Conservation (phyloP, 2,113 vertebrate genomes). For the Butastur rufipennis region DNA sequence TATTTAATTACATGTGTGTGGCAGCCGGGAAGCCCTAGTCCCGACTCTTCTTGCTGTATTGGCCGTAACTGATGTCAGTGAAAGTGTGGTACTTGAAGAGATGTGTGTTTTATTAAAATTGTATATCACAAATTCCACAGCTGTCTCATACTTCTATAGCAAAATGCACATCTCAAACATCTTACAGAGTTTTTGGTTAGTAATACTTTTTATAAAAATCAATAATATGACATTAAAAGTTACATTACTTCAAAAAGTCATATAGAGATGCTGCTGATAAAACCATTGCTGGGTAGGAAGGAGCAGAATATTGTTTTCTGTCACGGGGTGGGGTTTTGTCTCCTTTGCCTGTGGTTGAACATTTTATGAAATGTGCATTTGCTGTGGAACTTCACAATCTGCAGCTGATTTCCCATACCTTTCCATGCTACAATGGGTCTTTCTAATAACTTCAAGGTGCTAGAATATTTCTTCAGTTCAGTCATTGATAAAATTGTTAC, state of each 20-base stretch:
- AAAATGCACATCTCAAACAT: neutral
- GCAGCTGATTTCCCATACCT: neutral
- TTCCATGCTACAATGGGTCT: neutral
- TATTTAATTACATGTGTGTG: neutral
- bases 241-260: neutral
- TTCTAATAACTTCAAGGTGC: neutral
- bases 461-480: neutral
- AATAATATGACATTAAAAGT: neutral
- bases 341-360: neutral
- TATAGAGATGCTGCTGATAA: neutral
- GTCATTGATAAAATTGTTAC: neutral
- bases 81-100: neutral
- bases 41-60: neutral
- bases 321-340: neutral
- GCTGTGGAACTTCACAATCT: neutral
- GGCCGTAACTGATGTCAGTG: neutral
- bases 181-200: neutral
- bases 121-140: fast-evolving
- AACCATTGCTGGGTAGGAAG: neutral
- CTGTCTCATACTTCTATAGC: neutral
- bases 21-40: neutral
- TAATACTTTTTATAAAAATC: neutral
- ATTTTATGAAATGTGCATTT: neutral
- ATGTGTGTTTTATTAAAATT: neutral
- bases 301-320: neutral